Conservation (phyloP, 2,113 vertebrate genomes). For the Rafetus swinhoei region DNA sequence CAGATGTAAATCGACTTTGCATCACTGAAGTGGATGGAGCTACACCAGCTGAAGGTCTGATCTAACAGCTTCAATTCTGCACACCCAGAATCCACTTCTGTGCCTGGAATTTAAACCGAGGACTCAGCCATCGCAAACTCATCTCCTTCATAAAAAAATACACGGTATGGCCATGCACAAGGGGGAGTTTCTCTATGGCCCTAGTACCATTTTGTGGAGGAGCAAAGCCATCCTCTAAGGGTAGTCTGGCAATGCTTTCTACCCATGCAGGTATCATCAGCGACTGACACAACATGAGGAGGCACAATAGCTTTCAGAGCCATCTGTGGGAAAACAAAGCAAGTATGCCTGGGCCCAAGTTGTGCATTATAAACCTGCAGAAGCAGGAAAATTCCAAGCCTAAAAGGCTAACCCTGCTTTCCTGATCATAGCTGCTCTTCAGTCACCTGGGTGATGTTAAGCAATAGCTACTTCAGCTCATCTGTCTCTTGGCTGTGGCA, state of each 20-base stretch:
- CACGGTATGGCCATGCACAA: not conserved
- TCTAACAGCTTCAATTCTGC: not conserved
- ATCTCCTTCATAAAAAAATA: not conserved
- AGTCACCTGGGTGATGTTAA: accelerated
- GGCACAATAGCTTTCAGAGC: accelerated
- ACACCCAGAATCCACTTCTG: not conserved
- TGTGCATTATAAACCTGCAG: no score
- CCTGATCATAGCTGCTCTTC: not conserved
- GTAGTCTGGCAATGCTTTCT: accelerated
- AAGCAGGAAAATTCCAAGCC: not conserved
- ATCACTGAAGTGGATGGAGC: not conserved
- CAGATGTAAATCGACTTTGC: not conserved
- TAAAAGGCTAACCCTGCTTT: not conserved
- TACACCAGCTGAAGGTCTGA: not conserved
- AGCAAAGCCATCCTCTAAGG: accelerated
- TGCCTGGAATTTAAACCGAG: not conserved
- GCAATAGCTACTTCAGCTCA: not conserved
- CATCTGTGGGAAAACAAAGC: accelerated
- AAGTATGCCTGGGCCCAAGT: not conserved
- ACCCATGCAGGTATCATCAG: accelerated
- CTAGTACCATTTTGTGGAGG: not conserved
- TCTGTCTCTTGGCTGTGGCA: not conserved
- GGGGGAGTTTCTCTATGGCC: not conserved
- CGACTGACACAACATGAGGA: not conserved
- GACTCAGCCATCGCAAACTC: not conserved